Percentiles rank a stretch among this genome's conserved stretches.
Evolutionary conservation across 2,113 vertebrate genomes (phyloP).

Genomic region (Dendrocopos noguchii): DNA sequence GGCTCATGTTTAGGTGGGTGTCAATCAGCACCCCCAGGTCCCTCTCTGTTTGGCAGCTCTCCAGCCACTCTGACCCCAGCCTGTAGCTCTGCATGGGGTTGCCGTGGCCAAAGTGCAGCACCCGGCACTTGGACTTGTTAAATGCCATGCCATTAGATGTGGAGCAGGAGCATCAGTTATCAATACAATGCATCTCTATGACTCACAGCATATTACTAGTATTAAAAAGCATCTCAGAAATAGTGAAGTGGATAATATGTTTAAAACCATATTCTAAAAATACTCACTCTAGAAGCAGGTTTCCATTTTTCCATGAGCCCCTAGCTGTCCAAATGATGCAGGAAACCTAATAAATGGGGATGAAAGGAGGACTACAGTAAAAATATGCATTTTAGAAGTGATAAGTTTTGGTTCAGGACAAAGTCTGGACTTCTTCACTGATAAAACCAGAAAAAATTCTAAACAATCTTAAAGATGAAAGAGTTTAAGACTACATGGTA

Average conservation of each 20-base stretch:
- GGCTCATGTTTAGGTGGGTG: no score
- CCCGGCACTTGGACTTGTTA: no score
- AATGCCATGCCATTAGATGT: no score
- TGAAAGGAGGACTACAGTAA: not conserved
- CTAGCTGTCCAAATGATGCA: not conserved
- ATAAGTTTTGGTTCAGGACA: not conserved
- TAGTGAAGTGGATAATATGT: not conserved
- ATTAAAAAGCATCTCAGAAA: not conserved
- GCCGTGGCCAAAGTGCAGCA: no score
- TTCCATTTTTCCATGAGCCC: not conserved
- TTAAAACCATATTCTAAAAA: not conserved
- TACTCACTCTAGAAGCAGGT: not conserved
- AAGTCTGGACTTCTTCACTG: not conserved
- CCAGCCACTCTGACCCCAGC: no score
- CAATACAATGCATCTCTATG: not conserved
- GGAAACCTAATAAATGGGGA: not conserved
- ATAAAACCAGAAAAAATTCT: not conserved
- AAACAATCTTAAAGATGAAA: not conserved
- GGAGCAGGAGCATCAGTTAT: not conserved
- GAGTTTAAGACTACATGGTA: not conserved
- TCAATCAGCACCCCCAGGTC: no score
- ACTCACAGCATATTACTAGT: not conserved
- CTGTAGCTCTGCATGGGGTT: no score
- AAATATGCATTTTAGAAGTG: not conserved
- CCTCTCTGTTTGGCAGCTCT: no score